phyloP scores from a whole-genome alignment of 2,113 vertebrate species.

The Campylorhamphus procurvoides region DNA sequence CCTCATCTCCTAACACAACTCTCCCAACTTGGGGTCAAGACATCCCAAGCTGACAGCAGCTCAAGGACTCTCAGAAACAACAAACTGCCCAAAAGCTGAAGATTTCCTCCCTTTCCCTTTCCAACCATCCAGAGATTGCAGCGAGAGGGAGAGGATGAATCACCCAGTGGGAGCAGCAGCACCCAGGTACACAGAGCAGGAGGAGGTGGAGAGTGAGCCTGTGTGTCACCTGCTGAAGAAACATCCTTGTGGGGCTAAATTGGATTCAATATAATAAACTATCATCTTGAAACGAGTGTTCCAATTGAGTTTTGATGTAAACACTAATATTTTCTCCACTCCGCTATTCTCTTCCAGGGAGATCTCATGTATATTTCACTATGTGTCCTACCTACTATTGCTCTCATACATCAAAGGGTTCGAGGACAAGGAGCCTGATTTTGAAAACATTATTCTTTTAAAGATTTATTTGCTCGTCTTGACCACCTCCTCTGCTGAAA shows the following conservation, averaged over 20 bases:
- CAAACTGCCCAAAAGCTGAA: neutral
- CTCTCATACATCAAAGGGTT: conserved; percentile 83
- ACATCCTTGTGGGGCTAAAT: conserved; percentile 64
- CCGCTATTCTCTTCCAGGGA: conserved; percentile 68
- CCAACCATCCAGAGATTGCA: neutral
- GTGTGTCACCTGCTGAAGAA: conserved; percentile 14
- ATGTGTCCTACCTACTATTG: conserved; percentile 76
- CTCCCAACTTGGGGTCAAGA: neutral
- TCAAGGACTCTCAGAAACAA: neutral
- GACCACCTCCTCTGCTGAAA: conserved; percentile 76
- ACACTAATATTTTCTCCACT: conserved; percentile 79
- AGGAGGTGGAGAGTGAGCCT: neutral
- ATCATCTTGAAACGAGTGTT: conserved; percentile 74
- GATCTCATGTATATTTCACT: conserved; percentile 81
- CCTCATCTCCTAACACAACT: neutral
- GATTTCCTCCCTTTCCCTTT: neutral
- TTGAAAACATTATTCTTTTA: conserved; percentile 85
- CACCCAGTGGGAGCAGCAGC: neutral
- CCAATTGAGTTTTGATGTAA: conserved; percentile 82
- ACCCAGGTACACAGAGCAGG: neutral
- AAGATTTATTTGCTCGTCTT: conserved; percentile 80
- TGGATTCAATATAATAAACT: conserved; percentile 74
- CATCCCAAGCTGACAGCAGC: neutral
- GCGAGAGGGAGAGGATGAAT: neutral
- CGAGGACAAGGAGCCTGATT: conserved; percentile 80